Conservation (phyloP, 1,140 invertebrate species). For the Drosophila nannoptera region DNA sequence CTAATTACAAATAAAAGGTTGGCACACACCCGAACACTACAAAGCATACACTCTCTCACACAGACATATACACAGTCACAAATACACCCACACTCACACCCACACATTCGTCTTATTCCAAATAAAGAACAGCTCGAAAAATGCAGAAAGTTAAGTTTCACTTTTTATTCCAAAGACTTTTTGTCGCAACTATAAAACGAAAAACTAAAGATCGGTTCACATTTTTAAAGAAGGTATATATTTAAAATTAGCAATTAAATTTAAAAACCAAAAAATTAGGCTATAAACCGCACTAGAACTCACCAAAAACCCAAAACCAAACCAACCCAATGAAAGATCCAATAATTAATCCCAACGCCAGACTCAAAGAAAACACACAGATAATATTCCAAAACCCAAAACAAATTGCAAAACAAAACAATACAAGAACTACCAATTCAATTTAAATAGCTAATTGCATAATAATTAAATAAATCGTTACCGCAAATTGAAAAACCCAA, state of each 20-base stretch:
- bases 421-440: conserved; percentile 61
- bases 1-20: conserved; percentile 60
- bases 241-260: conserved; percentile 73
- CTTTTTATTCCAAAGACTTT: conserved; percentile 41
- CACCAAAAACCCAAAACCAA: conserved; percentile 26
- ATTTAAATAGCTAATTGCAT: conserved; percentile 75
- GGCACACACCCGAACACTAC: conserved; percentile 41
- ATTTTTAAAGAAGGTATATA: conserved; percentile 60
- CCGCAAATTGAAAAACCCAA: conserved; percentile 53
- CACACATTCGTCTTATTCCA: conserved; percentile 56
- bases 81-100: conserved; percentile 27
- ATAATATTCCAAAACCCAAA: conserved; percentile 30
- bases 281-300: conserved; percentile 66
- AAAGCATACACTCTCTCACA: conserved; percentile 5
- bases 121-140: conserved; percentile 65
- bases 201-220: conserved; percentile 49
- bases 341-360: conserved; percentile 39
- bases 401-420: conserved; percentile 9
- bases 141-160: conserved; percentile 58
- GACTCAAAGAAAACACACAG: conserved; percentile 1
- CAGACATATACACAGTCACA: conserved; percentile 8
- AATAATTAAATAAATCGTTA: conserved; percentile 69
- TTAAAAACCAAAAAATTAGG: conserved; percentile 51
- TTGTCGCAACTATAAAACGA: conserved; percentile 13
- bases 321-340: background rate